Evolutionary conservation across 1,140 invertebrate species (phyloP).

Genomic region (Cecropterus lyciades): DNA sequence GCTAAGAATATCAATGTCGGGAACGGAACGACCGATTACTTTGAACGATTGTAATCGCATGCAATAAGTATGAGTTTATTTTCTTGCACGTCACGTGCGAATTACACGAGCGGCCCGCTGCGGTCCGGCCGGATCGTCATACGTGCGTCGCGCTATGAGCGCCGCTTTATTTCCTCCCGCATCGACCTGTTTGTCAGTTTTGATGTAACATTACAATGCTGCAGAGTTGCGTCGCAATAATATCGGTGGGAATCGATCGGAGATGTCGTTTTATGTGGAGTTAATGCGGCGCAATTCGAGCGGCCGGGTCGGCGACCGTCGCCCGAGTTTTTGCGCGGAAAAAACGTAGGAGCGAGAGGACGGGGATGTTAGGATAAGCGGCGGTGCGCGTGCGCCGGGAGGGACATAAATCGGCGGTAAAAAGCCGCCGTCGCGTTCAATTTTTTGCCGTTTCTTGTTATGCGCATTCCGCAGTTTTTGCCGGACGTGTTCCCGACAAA

Average conservation of each 20-base stretch:
- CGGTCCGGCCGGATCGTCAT: background rate
- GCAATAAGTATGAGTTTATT: constrained; percentile 2
- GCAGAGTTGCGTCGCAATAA: constrained; percentile 14
- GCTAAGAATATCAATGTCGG: constrained; percentile 10
- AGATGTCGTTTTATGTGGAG: constrained; percentile 24
- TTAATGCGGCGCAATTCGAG: constrained; percentile 13
- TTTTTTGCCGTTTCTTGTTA: constrained; percentile 78
- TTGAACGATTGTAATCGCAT: constrained; percentile 8
- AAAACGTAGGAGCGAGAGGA: constrained; percentile 28
- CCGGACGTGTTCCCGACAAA: constrained; percentile 62
- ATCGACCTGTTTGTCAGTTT: constrained; percentile 19
- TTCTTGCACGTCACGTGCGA: constrained; percentile 21
- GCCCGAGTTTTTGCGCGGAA: constrained; percentile 41
- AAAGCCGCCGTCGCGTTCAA: constrained; percentile 55
- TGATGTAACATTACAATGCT: constrained; percentile 19
- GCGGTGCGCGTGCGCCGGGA: constrained; percentile 39
- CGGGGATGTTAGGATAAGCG: constrained; percentile 39
- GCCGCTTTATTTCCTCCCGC: background rate
- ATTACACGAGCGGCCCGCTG: background rate
- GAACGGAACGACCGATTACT: constrained; percentile 14
- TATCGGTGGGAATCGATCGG: constrained; percentile 25
- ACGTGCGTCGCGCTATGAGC: background rate
- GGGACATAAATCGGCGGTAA: constrained; percentile 68
- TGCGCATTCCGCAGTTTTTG: constrained; percentile 70
- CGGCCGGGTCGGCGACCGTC: constrained; percentile 24